These are phyloP conservation scores for Lagopus leucura DNA, from an alignment of 2,113 vertebrate genomes.

Conservation along the genomic window DNA sequence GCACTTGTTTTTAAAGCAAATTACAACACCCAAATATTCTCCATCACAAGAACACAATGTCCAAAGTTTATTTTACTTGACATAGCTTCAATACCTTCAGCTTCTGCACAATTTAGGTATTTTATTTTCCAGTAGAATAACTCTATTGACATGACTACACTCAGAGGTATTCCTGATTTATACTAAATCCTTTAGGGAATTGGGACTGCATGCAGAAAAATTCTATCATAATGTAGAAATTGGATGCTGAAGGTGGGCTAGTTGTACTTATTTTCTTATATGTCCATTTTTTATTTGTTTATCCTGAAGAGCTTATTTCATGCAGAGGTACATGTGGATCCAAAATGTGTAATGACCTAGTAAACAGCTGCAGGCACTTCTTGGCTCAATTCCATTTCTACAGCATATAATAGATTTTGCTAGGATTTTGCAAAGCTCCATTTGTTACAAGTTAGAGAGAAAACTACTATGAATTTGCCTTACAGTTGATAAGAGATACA, in stretches of 20 bases:
- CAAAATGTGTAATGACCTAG: neutral
- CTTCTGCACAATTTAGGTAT: neutral
- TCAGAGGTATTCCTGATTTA: conserved; percentile 25
- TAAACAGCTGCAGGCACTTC: conserved; percentile 63
- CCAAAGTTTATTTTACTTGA: neutral
- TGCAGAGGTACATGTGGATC: conserved; percentile 26
- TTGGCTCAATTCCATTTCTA: conserved; percentile 14
- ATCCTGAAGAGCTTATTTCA: conserved; percentile 23
- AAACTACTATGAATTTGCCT: neutral
- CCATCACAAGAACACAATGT: conserved; percentile 16
- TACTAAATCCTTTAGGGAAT: neutral
- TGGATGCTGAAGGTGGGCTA: conserved; percentile 35
- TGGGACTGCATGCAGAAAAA: neutral
- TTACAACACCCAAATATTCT: conserved; percentile 25
- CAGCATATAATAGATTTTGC: neutral
- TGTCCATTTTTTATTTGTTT: neutral
- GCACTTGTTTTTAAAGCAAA: conserved; percentile 24
- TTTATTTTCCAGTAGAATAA: conserved; percentile 14
- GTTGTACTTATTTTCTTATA: neutral
- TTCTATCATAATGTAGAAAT: conserved; percentile 10
- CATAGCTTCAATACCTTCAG: neutral
- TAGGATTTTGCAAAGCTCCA: neutral
- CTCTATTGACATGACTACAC: conserved; percentile 2
- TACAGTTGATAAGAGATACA: neutral
- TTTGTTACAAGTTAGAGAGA: neutral